phyloP scores from a whole-genome alignment of 2,797 vertebrate species.

The Labroides dimidiatus region DNA sequence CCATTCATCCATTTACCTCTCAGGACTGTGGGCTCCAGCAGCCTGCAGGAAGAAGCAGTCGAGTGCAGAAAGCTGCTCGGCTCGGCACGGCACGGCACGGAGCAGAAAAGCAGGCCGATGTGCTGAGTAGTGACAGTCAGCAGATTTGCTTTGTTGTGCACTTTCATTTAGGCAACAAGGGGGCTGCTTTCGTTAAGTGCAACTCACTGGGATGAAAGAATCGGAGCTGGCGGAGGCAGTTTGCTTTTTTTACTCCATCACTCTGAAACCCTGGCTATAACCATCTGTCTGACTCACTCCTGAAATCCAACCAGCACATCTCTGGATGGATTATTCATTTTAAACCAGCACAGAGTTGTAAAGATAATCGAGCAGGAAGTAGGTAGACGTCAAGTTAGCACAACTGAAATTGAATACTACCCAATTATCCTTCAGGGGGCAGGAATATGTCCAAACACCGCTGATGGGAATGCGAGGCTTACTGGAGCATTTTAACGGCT shows the following conservation, averaged over 20 bases:
- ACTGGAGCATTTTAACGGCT: conserved; percentile 59
- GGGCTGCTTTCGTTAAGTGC: conserved; percentile 79
- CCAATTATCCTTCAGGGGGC: conserved; percentile 75
- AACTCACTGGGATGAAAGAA: conserved; percentile 82
- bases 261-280: conserved; percentile 80
- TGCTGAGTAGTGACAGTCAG: conserved; percentile 80
- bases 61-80: conserved; percentile 75
- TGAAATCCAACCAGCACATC: conserved; percentile 68
- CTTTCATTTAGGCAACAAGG: conserved; percentile 83
- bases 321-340: conserved; percentile 67
- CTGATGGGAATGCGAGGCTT: conserved; percentile 49
- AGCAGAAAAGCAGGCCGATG: conserved; percentile 72
- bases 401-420: conserved; percentile 74
- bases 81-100: conserved; percentile 57
- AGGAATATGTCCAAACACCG: conserved; percentile 63
- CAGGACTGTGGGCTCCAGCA: conserved; percentile 73
- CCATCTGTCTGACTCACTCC: conserved; percentile 82
- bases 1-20: conserved; percentile 84
- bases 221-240: conserved; percentile 74
- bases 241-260: conserved; percentile 80
- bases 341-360: conserved; percentile 30
- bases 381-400: conserved; percentile 54
- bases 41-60: conserved; percentile 77
- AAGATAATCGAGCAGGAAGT: conserved; percentile 56
- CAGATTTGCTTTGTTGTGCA: conserved; percentile 81